These are phyloP conservation scores for Dynastes hyllus DNA, from an alignment of 2,888 invertebrate species.

Conservation along the genomic window DNA sequence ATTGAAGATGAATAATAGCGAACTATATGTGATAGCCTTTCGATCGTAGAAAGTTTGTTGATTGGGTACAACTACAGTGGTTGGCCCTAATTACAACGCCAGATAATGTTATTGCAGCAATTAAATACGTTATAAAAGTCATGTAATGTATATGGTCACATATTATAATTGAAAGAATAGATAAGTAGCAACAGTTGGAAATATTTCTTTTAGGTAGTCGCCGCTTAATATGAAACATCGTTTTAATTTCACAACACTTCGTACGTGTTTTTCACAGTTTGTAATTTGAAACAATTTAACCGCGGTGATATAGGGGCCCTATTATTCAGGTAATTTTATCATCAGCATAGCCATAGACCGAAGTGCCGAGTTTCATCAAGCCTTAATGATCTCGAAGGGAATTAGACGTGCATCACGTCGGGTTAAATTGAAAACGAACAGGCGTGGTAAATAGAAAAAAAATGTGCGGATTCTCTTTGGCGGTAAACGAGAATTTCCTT, in stretches of 20 bases:
- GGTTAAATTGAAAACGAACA: constrained; percentile 27
- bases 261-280: constrained; percentile 19
- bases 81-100: too few relatives aligned
- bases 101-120: too few relatives aligned
- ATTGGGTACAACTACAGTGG: too few relatives aligned
- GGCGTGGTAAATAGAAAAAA: constrained; percentile 25
- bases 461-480: constrained; percentile 3
- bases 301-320: neutral
- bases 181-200: too few relatives aligned
- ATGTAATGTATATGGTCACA: too few relatives aligned
- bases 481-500: constrained; percentile 2
- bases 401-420: neutral
- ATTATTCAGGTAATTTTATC: constrained; percentile 20
- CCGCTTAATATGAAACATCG: neutral
- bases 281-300: constrained; percentile 18
- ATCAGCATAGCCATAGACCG: constrained; percentile 4
- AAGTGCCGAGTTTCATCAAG: neutral
- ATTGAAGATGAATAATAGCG: too few relatives aligned
- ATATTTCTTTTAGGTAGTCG: neutral
- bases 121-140: too few relatives aligned
- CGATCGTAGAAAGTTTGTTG: too few relatives aligned
- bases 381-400: constrained; percentile 18
- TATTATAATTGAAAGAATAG: too few relatives aligned
- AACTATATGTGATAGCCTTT: too few relatives aligned
- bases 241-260: neutral